These are phyloP conservation scores for Dendrophyllia cribrosa DNA, from an alignment of 64 coral and sea anemone species.

Conservation along the genomic window DNA sequence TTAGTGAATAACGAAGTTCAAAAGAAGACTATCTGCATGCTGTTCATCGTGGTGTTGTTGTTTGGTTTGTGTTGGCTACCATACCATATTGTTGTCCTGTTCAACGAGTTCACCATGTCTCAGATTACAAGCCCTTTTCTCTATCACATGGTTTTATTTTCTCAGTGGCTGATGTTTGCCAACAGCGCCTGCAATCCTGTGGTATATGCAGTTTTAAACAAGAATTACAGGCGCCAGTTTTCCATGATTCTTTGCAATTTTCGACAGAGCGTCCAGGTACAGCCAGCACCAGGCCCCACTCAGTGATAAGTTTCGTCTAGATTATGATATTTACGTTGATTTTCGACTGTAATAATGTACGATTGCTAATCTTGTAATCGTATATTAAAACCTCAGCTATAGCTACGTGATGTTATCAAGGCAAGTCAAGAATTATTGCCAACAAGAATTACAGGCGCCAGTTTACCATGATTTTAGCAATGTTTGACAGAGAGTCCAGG, in stretches of 20 bases:
- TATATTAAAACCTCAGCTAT: too few species aligned
- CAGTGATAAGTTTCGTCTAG: too few species aligned
- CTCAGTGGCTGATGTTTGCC: slow-evolving; percentile 75
- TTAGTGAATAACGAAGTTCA: slow-evolving; percentile 9
- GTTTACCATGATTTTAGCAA: slow-evolving; percentile 51
- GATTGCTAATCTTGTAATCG: too few species aligned
- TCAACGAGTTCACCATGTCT: slow-evolving; percentile 57
- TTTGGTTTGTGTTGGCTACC: slow-evolving; percentile 81
- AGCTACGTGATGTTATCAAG: too few species aligned
- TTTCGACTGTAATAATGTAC: too few species aligned
- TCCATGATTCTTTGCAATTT: slow-evolving; percentile 15
- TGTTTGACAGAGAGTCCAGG: too few species aligned
- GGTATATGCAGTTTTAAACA: slow-evolving; percentile 72
- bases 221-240: slow-evolving; percentile 67
- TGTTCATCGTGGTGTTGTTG: slow-evolving; percentile 63
- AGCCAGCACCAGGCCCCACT: too few species aligned
- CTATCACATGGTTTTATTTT: slow-evolving; percentile 23
- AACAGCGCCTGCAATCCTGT: slow-evolving; percentile 83
- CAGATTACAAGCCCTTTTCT: slow-evolving; percentile 7
- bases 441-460: slow-evolving; percentile 69
- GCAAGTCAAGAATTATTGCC: too few species aligned
- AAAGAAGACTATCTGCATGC: slow-evolving; percentile 62
- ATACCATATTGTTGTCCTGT: slow-evolving; percentile 74
- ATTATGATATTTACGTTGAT: too few species aligned
- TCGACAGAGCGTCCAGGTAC: too few species aligned